These are phyloP conservation scores for Geophilus truncorum DNA, from an alignment of 2,888 invertebrate species.

Conservation along the genomic window DNA sequence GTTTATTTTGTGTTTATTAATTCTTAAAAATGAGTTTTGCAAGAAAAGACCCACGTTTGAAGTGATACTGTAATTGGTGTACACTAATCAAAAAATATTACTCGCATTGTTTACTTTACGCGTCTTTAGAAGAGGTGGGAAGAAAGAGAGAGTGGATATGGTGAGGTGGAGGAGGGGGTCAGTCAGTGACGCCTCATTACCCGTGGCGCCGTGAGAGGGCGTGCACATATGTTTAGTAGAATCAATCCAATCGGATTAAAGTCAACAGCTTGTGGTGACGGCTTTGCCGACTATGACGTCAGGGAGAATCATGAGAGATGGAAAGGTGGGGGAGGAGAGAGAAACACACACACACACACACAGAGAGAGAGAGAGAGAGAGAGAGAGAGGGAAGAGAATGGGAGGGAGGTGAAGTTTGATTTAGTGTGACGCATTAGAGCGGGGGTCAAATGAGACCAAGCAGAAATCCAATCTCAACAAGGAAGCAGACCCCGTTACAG, in stretches of 20 bases:
- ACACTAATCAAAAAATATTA: not conserved
- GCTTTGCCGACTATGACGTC: slow-evolving; percentile 22
- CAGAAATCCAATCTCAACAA: not conserved
- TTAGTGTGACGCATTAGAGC: not conserved
- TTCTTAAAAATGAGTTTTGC: too few relatives aligned
- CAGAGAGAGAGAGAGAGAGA: not conserved
- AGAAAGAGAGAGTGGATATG: not conserved
- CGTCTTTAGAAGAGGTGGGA: too few relatives aligned
- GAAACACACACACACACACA: too few relatives aligned
- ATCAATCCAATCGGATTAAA: slow-evolving; percentile 23
- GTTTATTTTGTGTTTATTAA: too few relatives aligned
- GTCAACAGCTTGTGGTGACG: slow-evolving; percentile 28
- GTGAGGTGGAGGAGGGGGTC: not conserved
- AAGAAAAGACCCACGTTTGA: too few relatives aligned
- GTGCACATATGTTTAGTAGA: not conserved
- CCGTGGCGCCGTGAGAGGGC: not conserved
- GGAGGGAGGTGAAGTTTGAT: not conserved
- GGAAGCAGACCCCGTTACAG: not conserved
- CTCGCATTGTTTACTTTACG: not conserved
- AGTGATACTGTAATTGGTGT: too few relatives aligned
- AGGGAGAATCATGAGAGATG: not conserved
- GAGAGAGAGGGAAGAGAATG: not conserved
- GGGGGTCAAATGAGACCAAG: not conserved
- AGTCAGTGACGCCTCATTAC: slow-evolving; percentile 22
- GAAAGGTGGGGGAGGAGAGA: not conserved